Evolutionary conservation across 2,113 vertebrate genomes (phyloP).

Genomic region (Anoplopoma fimbria): DNA sequence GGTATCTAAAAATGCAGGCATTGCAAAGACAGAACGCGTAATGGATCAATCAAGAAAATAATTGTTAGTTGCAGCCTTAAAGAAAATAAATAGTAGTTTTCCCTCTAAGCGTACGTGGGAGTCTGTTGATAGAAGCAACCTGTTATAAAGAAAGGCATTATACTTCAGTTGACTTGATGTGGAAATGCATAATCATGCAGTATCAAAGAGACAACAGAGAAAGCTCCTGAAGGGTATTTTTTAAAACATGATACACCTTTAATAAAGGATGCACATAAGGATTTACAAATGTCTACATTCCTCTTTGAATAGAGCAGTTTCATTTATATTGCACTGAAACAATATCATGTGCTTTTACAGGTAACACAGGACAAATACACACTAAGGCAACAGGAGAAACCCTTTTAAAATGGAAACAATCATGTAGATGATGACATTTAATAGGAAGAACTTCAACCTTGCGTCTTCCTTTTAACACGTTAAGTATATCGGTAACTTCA

Average conservation of each 20-base stretch:
- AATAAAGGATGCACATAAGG: slow-evolving; percentile 67
- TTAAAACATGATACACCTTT: slow-evolving; percentile 68
- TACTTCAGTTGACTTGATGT: not conserved
- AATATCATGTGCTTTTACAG: slow-evolving; percentile 69
- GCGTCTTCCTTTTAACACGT: not conserved
- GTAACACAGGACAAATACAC: slow-evolving; percentile 52
- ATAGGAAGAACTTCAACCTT: slow-evolving; percentile 4
- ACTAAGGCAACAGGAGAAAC: slow-evolving; percentile 66
- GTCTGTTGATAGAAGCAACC: not conserved
- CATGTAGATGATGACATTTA: not conserved
- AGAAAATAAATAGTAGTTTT: too few relatives aligned
- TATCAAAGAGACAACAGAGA: slow-evolving; percentile 17
- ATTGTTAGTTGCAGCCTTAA: too few relatives aligned
- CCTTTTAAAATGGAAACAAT: slow-evolving; percentile 28
- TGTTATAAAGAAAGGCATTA: not conserved
- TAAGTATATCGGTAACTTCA: not conserved
- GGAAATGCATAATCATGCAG: not conserved
- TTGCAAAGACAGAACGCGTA: too few relatives aligned
- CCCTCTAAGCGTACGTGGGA: not conserved
- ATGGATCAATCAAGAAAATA: too few relatives aligned
- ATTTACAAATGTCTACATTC: slow-evolving; percentile 72
- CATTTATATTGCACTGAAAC: slow-evolving; percentile 71
- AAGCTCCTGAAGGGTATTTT: slow-evolving; percentile 1
- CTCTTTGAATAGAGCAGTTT: slow-evolving; percentile 44
- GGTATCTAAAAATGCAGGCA: too few relatives aligned